Base-by-base conservation (phyloP, 2,888 invertebrate genomes). In the Dynastes hyllus region DNA sequence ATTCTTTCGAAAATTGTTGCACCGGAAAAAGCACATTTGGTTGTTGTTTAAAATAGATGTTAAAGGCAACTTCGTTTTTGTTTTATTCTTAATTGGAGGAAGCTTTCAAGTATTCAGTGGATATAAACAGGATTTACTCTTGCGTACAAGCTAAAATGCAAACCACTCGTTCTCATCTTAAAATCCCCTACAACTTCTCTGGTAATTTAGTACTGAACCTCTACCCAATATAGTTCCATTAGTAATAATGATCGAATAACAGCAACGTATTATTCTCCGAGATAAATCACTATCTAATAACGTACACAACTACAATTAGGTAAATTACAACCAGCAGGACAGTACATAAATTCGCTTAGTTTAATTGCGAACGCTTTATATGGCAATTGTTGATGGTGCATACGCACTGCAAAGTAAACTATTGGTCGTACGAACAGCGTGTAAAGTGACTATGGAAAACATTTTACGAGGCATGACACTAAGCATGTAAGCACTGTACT, bases 401-500 rank as follows among this genome's bases (percentile, higher is more conserved):
- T 45, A 75, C 61, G 61, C 61, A 61, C 27, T 61, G 61, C 22
- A 63, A 75, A 75, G 45, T 75, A 61, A 75, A 61, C 73, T 75
- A 61, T 75, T 61, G 61, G 63, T n/a, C 61, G 6, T 75, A 40
- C 73, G 73, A 45, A 61, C 45, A 50, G 61, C 50, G 61, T 22
- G 73, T 58, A 75, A 75, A 75, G 73, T 75, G 61, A 75, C 73
- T 75, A 75, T 63, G 45, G 73, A 75, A 58, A 29, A 61, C 50
- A 29, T 75, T 75, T 75, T 75, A 63, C 73, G 73, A 75, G 45
- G 61, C 73, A 75, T 58, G 73, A 75, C 73, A 75, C 63, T 63
- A 61, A 75, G 50, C 73, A 45, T 75, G 73, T 75, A 75, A 75
- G 73, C 73, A 75, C 73, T 75, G 73, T 61, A 75, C 73, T 75